phyloP scores from a whole-genome alignment of 2,888 invertebrate species.

The Tipula vernalis region DNA sequence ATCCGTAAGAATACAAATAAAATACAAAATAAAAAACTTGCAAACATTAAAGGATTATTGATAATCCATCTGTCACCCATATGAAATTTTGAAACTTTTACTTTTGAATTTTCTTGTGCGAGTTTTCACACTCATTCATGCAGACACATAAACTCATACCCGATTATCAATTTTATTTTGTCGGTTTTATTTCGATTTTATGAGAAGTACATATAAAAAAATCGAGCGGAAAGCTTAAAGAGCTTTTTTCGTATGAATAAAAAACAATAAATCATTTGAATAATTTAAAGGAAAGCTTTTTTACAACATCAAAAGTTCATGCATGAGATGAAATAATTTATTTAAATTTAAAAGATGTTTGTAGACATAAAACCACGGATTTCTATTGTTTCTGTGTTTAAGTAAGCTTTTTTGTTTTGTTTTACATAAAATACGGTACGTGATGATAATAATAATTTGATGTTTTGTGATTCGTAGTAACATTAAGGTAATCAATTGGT shows the following conservation, averaged over 20 bases:
- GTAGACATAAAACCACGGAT: not conserved
- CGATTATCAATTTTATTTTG: not conserved
- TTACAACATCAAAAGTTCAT: not conserved
- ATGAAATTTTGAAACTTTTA: not conserved
- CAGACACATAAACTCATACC: not conserved
- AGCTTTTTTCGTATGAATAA: not conserved
- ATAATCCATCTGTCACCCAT: not conserved
- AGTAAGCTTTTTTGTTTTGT: not conserved
- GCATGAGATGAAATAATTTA: not conserved
- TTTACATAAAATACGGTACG: not conserved
- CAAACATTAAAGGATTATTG: not conserved
- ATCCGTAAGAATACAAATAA: not conserved
- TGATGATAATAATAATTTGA: not conserved
- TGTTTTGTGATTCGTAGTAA: not conserved
- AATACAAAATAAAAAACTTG: not conserved
- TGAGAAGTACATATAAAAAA: not conserved
- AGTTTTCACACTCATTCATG: not conserved
- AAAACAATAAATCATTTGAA: not conserved
- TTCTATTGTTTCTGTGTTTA: not conserved
- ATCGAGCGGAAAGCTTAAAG: not conserved
- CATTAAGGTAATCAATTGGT: not conserved
- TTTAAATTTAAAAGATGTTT: not conserved
- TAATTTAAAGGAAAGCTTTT: not conserved
- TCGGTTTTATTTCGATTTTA: not conserved
- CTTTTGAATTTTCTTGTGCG: not conserved